Conservation (phyloP, 2,888 invertebrate species). For the Acanthosoma haemorrhoidale region DNA sequence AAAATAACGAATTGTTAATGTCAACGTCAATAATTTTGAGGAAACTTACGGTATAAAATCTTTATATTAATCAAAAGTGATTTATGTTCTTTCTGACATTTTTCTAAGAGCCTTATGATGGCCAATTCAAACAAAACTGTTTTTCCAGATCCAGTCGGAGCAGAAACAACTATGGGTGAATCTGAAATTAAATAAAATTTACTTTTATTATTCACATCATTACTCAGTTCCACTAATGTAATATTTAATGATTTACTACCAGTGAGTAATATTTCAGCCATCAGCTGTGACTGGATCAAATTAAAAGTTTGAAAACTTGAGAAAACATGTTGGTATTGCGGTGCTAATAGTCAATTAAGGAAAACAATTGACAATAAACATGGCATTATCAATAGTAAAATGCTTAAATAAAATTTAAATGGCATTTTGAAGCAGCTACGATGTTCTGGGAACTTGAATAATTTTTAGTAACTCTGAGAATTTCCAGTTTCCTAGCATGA, state of each 20-base stretch:
- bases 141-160: conserved; percentile 80
- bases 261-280: conserved; percentile 61
- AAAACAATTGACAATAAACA: background rate
- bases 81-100: conserved; percentile 49
- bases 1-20: too few relatives aligned
- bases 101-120: conserved; percentile 60
- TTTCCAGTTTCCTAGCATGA: too few relatives aligned
- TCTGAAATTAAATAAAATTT: conserved; percentile 48
- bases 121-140: conserved; percentile 78
- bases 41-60: conserved; percentile 66
- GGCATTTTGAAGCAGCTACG: too few relatives aligned
- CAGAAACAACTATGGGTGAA: conserved; percentile 65
- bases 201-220: background rate
- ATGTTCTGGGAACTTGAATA: too few relatives aligned
- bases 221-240: background rate
- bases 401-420: too few relatives aligned
- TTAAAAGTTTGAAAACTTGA: conserved; percentile 61
- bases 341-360: conserved; percentile 47
- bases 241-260: conserved; percentile 47
- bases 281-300: conserved; percentile 63
- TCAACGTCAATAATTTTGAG: too few relatives aligned
- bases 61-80: conserved; percentile 50
- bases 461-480: too few relatives aligned
- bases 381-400: too few relatives aligned
- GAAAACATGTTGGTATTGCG: conserved; percentile 54